These are phyloP conservation scores for Cynaeus angustus DNA, from an alignment of 2,888 invertebrate species.

Conservation along the genomic window DNA sequence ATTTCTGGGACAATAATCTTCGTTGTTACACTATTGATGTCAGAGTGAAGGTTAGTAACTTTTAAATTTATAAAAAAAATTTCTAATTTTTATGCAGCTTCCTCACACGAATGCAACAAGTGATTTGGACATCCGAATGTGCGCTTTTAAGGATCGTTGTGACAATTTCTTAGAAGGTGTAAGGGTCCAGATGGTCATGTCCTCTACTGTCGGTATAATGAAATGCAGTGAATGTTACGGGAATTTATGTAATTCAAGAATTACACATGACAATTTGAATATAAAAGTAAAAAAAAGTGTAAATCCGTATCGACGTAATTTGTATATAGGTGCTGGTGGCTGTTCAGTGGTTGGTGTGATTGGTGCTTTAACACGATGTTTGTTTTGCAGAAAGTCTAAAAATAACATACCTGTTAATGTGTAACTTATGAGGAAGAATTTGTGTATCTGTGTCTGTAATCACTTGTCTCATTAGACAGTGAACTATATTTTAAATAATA, in stretches of 20 bases:
- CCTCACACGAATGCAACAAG: neutral
- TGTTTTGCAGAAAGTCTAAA: constrained; percentile 7
- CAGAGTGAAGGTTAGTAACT: neutral
- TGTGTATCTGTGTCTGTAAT: too few species aligned
- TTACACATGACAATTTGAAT: neutral
- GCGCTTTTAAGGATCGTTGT: constrained; percentile 4
- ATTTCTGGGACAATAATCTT: constrained; percentile 2
- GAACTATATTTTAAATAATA: too few species aligned
- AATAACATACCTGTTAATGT: neutral
- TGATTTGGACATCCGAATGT: constrained; percentile 3
- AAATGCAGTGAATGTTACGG: neutral
- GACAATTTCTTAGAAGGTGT: neutral
- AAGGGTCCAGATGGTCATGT: neutral
- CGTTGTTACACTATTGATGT: neutral
- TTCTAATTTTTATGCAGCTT: neutral
- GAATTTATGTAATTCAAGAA: neutral
- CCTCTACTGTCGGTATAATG: neutral
- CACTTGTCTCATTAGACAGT: too few species aligned
- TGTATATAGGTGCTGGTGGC: constrained; percentile 2
- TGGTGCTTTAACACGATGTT: neutral
- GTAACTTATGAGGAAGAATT: neutral
- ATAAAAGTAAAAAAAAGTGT: neutral
- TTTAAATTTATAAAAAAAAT: neutral
- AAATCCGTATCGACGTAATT: neutral
- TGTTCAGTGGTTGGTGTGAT: neutral